phyloP scores from a whole-genome alignment of 2,113 vertebrate species.

The Agelaius phoeniceus region DNA sequence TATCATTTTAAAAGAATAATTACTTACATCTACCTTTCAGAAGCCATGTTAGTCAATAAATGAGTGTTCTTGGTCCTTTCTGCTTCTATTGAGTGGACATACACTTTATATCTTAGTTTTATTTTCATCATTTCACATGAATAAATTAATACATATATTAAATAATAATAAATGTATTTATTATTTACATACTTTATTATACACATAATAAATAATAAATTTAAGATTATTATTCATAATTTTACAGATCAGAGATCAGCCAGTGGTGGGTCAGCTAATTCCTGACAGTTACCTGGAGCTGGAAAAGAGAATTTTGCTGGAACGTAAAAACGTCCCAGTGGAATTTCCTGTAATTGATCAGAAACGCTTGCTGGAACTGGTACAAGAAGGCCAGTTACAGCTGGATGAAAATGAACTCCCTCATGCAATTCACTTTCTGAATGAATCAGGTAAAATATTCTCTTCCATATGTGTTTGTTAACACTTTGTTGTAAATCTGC shows the following conservation, averaged over 20 bases:
- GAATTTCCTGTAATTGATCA: constrained; percentile 92
- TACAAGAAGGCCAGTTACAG: constrained; percentile 87
- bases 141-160: not conserved
- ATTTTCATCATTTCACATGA: not conserved
- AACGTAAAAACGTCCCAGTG: constrained; percentile 77
- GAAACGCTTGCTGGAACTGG: constrained; percentile 81
- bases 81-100: not conserved
- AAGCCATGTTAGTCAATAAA: not conserved
- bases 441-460: constrained; percentile 84
- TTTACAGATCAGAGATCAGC: constrained; percentile 89
- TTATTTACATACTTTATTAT: too few species aligned
- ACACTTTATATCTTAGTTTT: not conserved
- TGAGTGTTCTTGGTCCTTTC: not conserved
- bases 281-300: constrained; percentile 95
- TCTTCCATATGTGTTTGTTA: not conserved
- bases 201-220: not conserved
- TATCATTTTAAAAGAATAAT: not conserved
- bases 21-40: not conserved
- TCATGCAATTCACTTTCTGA: constrained; percentile 92
- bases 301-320: constrained; percentile 85
- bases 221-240: constrained; percentile 40
- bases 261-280: constrained; percentile 93
- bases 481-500: not conserved
- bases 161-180: too few species aligned
- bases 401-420: constrained; percentile 92